Evolutionary conservation across 2,797 vertebrate species (phyloP).

Genomic region (Gallirallus australis): DNA sequence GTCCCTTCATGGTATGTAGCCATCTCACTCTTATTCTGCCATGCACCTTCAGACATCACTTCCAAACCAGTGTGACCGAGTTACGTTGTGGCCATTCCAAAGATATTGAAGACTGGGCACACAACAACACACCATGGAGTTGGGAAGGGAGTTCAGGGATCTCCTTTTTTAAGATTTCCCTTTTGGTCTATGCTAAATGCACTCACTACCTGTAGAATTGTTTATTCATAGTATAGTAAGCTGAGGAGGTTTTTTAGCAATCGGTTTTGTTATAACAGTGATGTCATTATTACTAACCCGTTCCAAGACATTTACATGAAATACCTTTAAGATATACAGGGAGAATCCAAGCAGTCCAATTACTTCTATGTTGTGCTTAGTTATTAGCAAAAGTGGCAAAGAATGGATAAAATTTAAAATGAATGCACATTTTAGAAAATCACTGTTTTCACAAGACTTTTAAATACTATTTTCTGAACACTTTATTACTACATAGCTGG

Average conservation of each 20-base stretch:
- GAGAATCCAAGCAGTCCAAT: conserved; percentile 7
- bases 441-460: not conserved
- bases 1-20: not conserved
- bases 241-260: conserved; percentile 1
- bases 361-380: not conserved
- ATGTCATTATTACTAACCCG: conserved; percentile 23
- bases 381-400: not conserved
- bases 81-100: not conserved
- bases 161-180: not conserved
- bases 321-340: not conserved
- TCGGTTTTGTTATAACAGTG: conserved; percentile 6
- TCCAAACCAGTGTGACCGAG: not conserved
- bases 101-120: not conserved
- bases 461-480: not conserved
- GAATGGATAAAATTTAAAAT: not conserved
- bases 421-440: not conserved
- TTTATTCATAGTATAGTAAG: not conserved
- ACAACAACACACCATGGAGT: not conserved
- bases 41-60: not conserved
- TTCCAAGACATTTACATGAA: conserved; percentile 52
- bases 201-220: not conserved
- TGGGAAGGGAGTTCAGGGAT: not conserved
- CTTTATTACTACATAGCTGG: not conserved
- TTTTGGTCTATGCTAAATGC: not conserved
- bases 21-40: not conserved